Conservation (phyloP, 2,113 vertebrate genomes). For the Anarrhichthys ocellatus region DNA sequence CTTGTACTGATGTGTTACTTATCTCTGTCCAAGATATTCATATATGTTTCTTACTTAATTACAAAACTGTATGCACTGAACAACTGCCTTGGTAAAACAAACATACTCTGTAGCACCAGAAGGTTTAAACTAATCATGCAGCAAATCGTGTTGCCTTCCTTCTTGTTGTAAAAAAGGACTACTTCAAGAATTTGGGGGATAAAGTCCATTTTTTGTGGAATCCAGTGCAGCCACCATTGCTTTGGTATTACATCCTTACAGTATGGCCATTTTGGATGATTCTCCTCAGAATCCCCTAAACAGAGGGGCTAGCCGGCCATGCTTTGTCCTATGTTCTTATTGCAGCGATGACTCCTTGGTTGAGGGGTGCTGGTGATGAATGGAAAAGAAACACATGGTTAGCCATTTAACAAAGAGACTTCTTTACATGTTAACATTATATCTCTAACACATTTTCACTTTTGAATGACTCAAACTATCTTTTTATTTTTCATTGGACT, state of each 20-base stretch:
- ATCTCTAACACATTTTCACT: not conserved
- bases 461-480: not conserved
- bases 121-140: conserved; percentile 83
- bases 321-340: conserved; percentile 85
- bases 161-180: conserved; percentile 63
- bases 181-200: conserved; percentile 79
- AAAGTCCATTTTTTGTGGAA: conserved; percentile 84
- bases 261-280: conserved; percentile 69
- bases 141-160: conserved; percentile 76
- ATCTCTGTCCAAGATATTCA: conserved; percentile 76
- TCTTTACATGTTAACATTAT: not conserved
- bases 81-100: conserved; percentile 69
- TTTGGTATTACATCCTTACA: conserved; percentile 83
- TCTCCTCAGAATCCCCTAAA: conserved; percentile 77
- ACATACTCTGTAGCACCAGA: conserved; percentile 89
- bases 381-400: not conserved
- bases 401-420: not conserved
- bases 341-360: conserved; percentile 67
- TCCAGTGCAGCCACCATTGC: conserved; percentile 88
- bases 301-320: conserved; percentile 81
- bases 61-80: conserved; percentile 76
- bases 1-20: conserved; percentile 41
- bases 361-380: conserved; percentile 76
- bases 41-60: conserved; percentile 64
- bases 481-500: not conserved